Evolutionary conservation across 2,797 vertebrate species (phyloP).

Genomic region (Malacoctenus gilli): DNA sequence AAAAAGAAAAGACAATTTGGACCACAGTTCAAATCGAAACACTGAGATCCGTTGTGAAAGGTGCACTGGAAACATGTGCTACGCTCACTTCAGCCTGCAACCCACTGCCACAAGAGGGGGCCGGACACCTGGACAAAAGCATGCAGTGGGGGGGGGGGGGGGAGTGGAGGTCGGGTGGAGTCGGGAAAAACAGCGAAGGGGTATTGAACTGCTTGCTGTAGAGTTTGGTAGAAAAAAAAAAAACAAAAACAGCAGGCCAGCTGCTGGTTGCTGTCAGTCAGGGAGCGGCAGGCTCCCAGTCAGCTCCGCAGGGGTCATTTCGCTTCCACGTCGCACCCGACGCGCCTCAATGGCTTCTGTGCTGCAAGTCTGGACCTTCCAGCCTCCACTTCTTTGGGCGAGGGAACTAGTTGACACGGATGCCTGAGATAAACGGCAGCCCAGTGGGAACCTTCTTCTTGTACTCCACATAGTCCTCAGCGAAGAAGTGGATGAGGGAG

Average conservation of each 20-base stretch:
- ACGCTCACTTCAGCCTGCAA: too few relatives aligned
- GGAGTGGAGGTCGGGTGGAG: too few relatives aligned
- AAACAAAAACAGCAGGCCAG: conserved; percentile 62
- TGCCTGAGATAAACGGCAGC: conserved; percentile 94
- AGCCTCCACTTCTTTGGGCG: conserved; percentile 7
- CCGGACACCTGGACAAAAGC: too few relatives aligned
- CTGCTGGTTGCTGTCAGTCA: conserved; percentile 37
- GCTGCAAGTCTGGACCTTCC: too few relatives aligned
- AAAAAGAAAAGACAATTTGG: too few relatives aligned
- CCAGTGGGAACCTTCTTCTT: conserved; percentile 91
- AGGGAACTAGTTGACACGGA: conserved; percentile 83
- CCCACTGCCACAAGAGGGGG: too few relatives aligned
- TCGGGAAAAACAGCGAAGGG: too few relatives aligned
- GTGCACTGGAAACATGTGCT: too few relatives aligned
- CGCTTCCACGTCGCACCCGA: conserved; percentile 31
- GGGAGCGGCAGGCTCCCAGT: conserved; percentile 52
- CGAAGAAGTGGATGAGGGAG: conserved; percentile 94
- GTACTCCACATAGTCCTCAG: conserved; percentile 94
- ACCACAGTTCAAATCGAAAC: too few relatives aligned
- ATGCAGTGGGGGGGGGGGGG: too few relatives aligned
- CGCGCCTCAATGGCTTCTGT: conserved; percentile 49
- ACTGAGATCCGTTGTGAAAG: too few relatives aligned
- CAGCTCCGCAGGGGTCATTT: conserved; percentile 38
- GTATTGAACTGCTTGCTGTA: too few relatives aligned
- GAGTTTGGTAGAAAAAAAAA: conserved; percentile 59